Base-by-base conservation (phyloP, 2,888 invertebrate species). In the Polietes domitor region DNA sequence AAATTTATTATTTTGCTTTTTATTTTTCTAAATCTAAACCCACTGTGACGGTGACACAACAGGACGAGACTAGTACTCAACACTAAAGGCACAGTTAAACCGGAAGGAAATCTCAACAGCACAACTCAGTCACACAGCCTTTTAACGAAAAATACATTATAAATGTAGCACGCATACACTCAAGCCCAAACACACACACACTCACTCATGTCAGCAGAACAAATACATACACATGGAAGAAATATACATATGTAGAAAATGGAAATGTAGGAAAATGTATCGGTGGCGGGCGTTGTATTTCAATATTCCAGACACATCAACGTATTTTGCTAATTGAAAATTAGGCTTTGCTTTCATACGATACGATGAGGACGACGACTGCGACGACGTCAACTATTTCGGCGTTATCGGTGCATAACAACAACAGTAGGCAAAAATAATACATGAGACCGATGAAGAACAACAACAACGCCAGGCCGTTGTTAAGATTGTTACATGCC, bases 241-340 rank as follows among this genome's bases (percentile, higher is more conserved):
- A n/a, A n/a, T n/a, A 12, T 47, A 47, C 2, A n/a, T 47, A 12
- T 47, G 47, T 47, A 47, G 3, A 1, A 47, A 47, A 47, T 47
- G 47, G 2, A 47, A 47, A 47, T 47, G 47, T 5, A 70, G 37
- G 24, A 55, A 58, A 71, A 74, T 71, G 55, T 70, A 72, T 73
- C 1, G 26, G 26, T 53, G 21, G 19, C 7, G 50, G 50, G 26
- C 26, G 12, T 15, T 24, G 58, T 37, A 37, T 76, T 79, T 84
- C 83, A 77, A 80, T 83, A 86, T 84, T 86, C 86, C 50, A 70
- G 21, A 74, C 85, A 84, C 85, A 85, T 83, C 83, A 76, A 78
- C 61, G 74, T 70, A 70, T 80, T 77, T 79, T 80, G 76, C 85
- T 86, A 86, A 86, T 86, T 86, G 85, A 89, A 90, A 89, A 89